Conservation (phyloP, 53 echinoderm and acorn worm genomes). For the Stichopus horrens region DNA sequence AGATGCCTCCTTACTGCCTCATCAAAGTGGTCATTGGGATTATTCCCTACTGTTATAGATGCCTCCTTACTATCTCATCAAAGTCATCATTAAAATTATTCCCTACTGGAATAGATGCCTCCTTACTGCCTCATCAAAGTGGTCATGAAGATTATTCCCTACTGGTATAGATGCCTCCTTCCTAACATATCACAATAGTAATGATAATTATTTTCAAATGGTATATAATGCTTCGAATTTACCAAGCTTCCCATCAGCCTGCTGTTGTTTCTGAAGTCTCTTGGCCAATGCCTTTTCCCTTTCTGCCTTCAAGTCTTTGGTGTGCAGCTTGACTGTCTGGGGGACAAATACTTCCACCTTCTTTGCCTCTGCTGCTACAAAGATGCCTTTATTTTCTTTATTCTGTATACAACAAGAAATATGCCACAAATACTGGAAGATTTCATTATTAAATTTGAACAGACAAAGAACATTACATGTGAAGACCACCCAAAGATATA, state of each 20-base stretch:
- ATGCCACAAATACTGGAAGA: background rate
- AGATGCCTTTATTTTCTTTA: constrained; percentile 78
- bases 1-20: no score
- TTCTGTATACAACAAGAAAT: constrained; percentile 27
- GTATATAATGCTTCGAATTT: background rate
- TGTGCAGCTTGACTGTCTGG: constrained; percentile 70
- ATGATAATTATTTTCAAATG: no score
- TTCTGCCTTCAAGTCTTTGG: constrained; percentile 75
- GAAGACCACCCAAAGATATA: no score
- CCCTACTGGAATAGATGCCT: no score
- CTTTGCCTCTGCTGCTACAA: constrained; percentile 69
- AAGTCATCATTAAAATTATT: no score
- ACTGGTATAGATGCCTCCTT: no score
- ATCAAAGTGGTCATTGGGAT: no score
- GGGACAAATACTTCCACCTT: constrained; percentile 75
- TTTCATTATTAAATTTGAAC: background rate
- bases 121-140: no score
- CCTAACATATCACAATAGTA: no score
- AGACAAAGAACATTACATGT: background rate
- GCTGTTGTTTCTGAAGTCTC: constrained; percentile 40
- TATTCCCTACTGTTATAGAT: no score
- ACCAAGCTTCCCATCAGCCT: constrained; percentile 41
- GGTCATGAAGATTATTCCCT: no score
- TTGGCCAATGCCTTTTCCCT: constrained; percentile 71
- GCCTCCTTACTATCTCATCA: no score